These are phyloP conservation scores for Ivindomyrus marchei DNA, from an alignment of 2,113 vertebrate species.

Conservation along the genomic window DNA sequence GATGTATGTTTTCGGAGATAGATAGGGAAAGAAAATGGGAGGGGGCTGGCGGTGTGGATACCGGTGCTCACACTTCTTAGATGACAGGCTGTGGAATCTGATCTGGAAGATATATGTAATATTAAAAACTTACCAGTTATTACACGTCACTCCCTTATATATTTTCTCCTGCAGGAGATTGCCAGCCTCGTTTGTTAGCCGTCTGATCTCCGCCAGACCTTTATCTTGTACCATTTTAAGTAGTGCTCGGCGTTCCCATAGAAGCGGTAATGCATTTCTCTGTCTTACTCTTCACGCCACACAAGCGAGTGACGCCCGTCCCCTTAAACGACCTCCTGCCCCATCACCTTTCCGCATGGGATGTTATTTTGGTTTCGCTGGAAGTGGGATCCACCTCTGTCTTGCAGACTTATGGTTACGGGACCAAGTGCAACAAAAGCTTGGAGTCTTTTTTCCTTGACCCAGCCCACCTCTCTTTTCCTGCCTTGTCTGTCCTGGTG, in stretches of 20 bases:
- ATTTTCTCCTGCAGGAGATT: background rate
- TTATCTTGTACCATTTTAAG: constrained; percentile 10
- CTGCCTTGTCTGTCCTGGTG: constrained; percentile 33
- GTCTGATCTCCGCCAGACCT: background rate
- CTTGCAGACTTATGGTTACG: constrained; percentile 22
- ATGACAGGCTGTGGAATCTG: background rate
- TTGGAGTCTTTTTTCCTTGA: constrained; percentile 46
- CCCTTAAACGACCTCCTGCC: background rate
- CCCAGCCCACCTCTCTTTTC: constrained; percentile 38
- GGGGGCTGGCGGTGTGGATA: background rate
- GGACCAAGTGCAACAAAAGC: constrained; percentile 34
- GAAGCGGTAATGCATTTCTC: background rate
- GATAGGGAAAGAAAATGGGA: constrained; percentile 24
- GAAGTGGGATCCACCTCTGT: constrained; percentile 9
- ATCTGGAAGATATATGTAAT: background rate
- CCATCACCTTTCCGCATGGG: background rate
- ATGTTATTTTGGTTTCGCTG: background rate
- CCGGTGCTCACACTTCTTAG: background rate
- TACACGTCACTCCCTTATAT: background rate
- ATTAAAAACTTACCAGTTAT: background rate
- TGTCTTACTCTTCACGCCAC: background rate
- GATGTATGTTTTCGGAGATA: constrained; percentile 44
- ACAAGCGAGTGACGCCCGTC: background rate
- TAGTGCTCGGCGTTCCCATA: background rate
- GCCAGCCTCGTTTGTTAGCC: background rate